Evolutionary conservation across 2,888 invertebrate species (phyloP).

Genomic region (Portevinia maculata): DNA sequence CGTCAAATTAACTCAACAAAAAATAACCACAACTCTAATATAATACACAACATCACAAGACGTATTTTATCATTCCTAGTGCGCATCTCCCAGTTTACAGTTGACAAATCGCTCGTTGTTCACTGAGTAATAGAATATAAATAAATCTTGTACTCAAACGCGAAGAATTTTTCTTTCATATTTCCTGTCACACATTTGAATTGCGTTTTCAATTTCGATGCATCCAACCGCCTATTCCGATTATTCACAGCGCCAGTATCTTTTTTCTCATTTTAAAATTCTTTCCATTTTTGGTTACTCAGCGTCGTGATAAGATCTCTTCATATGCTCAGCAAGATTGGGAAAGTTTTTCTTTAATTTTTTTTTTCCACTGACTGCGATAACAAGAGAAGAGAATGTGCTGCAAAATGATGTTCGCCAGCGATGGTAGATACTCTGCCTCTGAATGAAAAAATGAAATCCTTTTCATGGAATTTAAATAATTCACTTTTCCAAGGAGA

Average conservation of each 20-base stretch:
- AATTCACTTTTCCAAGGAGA: slow-evolving; percentile 69
- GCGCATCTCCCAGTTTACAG: slow-evolving; percentile 6
- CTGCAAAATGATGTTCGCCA: slow-evolving; percentile 24
- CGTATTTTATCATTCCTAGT: too few species aligned
- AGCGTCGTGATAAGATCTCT: slow-evolving; percentile 59
- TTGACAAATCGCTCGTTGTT: slow-evolving; percentile 39
- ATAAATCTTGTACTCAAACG: slow-evolving; percentile 15
- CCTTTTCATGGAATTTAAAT: slow-evolving; percentile 72
- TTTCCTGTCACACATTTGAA: slow-evolving; percentile 41
- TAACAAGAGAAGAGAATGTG: slow-evolving; percentile 7
- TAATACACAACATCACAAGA: too few species aligned
- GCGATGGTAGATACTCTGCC: slow-evolving; percentile 14
- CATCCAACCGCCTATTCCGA: slow-evolving; percentile 34
- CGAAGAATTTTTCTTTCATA: slow-evolving; percentile 7
- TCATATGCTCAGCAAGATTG: slow-evolving; percentile 58
- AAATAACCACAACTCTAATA: too few species aligned
- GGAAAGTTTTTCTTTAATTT: slow-evolving; percentile 44
- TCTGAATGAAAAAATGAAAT: slow-evolving; percentile 65
- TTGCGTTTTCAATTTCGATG: slow-evolving; percentile 40
- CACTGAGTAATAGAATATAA: slow-evolving; percentile 12
- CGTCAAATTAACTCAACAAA: too few species aligned
- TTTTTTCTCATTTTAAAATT: slow-evolving; percentile 39
- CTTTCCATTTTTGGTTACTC: slow-evolving; percentile 57
- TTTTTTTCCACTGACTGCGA: slow-evolving; percentile 8
- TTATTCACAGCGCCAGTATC: too few species aligned